A percentile compares a stretch with the other conserved stretches of the same genome.
These are phyloP conservation scores for Stichopus horrens DNA, from an alignment of 53 echinoderm and acorn worm species.

Conservation along the genomic window DNA sequence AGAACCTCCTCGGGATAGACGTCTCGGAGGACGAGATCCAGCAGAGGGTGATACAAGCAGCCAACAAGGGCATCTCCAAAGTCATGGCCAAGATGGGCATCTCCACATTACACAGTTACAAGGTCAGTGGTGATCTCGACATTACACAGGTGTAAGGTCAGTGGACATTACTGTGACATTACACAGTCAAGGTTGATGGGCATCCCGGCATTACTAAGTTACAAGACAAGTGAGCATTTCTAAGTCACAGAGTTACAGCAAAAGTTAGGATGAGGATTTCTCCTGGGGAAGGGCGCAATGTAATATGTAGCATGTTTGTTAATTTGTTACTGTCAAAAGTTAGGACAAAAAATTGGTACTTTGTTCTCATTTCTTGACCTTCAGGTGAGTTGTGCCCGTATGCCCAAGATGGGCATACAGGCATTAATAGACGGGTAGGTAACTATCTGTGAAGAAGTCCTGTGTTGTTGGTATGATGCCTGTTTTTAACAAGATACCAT, in stretches of 20 bases:
- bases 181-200: no score
- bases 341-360: no score
- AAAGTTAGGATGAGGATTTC: background rate
- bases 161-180: no score
- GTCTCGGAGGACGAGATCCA: slow-evolving; percentile 63
- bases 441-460: no score
- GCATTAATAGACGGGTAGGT: no score
- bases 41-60: slow-evolving; percentile 64
- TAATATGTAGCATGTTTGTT: background rate
- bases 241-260: background rate
- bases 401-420: no score
- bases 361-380: no score
- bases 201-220: background rate
- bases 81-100: slow-evolving; percentile 99
- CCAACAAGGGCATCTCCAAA: slow-evolving; percentile 86
- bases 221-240: background rate
- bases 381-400: no score
- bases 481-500: no score
- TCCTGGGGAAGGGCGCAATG: background rate
- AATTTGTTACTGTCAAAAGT: no score
- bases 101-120: slow-evolving; percentile 95
- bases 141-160: background rate
- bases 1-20: slow-evolving; percentile 73
- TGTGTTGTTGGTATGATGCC: no score
- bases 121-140: slow-evolving; percentile 47